Evolutionary conservation across 2,888 invertebrate species (phyloP).

Genomic region (Luperina testacea): DNA sequence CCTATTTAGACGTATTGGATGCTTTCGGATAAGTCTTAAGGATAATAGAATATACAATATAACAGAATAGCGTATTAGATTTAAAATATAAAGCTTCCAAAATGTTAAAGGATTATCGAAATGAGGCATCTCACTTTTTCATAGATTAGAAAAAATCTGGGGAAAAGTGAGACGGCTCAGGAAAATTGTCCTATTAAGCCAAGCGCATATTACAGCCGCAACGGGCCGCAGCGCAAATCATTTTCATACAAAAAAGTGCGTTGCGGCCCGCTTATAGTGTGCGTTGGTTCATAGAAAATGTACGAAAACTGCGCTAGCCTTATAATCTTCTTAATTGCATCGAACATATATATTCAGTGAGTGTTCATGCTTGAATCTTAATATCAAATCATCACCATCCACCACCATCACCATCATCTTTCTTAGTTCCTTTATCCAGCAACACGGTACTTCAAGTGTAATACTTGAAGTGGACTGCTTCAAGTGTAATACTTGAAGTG

Average conservation of each 20-base stretch:
- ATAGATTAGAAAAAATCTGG: not conserved
- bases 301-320: not conserved
- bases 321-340: not conserved
- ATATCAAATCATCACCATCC: not conserved
- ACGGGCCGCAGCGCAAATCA: not conserved
- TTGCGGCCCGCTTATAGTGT: not conserved
- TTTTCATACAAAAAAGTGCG: not conserved
- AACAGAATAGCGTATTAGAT: slow-evolving; percentile 13
- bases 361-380: slow-evolving; percentile 3
- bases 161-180: not conserved
- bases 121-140: not conserved
- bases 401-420: no score
- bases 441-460: slow-evolving; percentile 64
- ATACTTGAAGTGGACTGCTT: no score
- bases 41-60: not conserved
- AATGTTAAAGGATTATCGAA: slow-evolving; percentile 7
- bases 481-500: no score
- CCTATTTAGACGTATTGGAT: slow-evolving; percentile 36
- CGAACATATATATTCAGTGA: not conserved
- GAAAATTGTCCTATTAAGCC: not conserved
- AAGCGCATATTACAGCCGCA: not conserved
- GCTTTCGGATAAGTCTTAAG: slow-evolving; percentile 20
- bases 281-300: not conserved
- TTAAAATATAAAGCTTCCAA: slow-evolving; percentile 16
- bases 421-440: slow-evolving; percentile 50